Conservation (phyloP, 2,113 vertebrate species). For the Mesocricetus auratus region DNA sequence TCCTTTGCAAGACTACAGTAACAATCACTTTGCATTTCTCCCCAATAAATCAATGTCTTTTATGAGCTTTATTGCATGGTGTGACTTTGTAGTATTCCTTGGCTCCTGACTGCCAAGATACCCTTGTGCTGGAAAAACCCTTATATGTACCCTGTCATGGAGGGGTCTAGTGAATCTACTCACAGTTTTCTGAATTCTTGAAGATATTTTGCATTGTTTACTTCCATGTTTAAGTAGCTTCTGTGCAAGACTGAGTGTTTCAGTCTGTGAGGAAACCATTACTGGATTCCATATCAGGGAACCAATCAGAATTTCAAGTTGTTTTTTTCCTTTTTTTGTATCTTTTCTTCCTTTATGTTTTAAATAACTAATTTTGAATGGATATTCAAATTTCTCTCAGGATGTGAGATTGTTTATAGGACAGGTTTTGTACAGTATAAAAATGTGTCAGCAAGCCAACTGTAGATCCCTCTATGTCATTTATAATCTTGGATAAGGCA, state of each 20-base stretch:
- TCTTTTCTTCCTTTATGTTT: background rate
- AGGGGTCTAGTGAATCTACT: background rate
- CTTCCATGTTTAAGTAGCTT: background rate
- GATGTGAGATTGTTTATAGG: background rate
- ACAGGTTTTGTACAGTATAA: background rate
- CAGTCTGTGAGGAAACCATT: background rate
- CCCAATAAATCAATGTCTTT: background rate
- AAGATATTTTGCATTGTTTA: background rate
- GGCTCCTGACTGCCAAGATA: background rate
- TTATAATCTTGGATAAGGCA: background rate
- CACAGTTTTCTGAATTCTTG: background rate
- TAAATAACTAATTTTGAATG: background rate
- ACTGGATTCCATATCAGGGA: background rate
- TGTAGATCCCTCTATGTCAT: background rate
- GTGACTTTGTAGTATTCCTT: background rate
- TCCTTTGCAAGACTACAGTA: background rate
- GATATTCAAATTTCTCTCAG: background rate
- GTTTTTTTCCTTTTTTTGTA: background rate
- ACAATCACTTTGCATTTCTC: background rate
- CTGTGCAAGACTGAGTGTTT: background rate
- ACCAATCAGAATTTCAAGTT: background rate
- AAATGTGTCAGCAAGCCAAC: background rate
- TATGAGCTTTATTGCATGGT: background rate
- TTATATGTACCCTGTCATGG: background rate
- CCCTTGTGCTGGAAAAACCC: background rate